Base-by-base conservation (phyloP, 2,888 invertebrate genomes). In the Neoitamus cyanurus region DNA sequence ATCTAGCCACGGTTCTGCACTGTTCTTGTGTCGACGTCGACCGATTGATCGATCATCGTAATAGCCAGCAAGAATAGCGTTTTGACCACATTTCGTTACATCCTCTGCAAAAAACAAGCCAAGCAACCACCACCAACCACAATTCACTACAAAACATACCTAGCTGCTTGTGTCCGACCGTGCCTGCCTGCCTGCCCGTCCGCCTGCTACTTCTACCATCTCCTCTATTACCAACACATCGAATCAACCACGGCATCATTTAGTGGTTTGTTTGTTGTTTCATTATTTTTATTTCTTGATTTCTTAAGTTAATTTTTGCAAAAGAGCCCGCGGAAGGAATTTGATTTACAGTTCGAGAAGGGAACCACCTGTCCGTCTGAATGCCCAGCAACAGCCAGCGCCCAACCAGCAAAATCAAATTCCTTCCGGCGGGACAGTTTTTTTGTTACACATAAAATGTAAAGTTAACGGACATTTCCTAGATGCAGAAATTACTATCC, bases 181-280 rank as follows among this genome's bases (percentile, higher is more conserved):
- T 46, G 75, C 75, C 75, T 75, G 75, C 75, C 75, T 75, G 75
- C 75, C 75, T 34, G 68, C 48, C 70, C 82, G 84, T 68, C 84
- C 69, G 72, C 72, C 80, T 84, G 72, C 85, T 84, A 83, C 69
- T 85, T 83, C 70, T 83, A 42, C 46, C 75, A 83, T 85, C 78
- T 58, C 73, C 72, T 68, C 84, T 84, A 72, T 70, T 15, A 86
- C 85, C 85, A 87, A 86, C 87, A 87, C 87, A 87, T 85, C 87
- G 86, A 86, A 85, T 87, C 87, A 87, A 87, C 86, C 87, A 87
- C 87, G 86, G 86, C 86, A 87, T 87, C 87, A 87, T 87, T 87
- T 87, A 87, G 87, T 87, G 87, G 87, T 87, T 87, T 87, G 87
- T 87, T 87, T 87, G 86, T 87, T 87, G 86, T 87, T 87, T 87